Percentiles rank a stretch among this genome's conserved stretches.
These are phyloP conservation scores for Enteromius unitaeniatus DNA, from an alignment of 2,797 vertebrate genomes.

Conservation along the genomic window DNA sequence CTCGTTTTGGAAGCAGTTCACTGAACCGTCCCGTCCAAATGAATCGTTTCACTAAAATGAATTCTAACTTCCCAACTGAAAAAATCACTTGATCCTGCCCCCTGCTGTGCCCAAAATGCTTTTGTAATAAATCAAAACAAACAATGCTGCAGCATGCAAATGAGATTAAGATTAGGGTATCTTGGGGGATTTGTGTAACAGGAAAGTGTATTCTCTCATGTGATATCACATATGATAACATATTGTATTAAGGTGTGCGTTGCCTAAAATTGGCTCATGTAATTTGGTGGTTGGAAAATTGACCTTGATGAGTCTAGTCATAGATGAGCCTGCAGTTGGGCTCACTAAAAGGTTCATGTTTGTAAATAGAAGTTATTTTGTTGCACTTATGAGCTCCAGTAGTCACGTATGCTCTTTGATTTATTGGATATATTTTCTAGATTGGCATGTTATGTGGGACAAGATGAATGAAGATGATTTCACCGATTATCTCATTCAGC, in stretches of 20 bases:
- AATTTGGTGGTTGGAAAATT: neutral
- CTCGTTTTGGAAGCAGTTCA: neutral
- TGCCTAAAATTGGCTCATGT: too few relatives aligned
- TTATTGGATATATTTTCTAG: neutral
- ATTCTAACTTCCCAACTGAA: neutral
- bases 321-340: neutral
- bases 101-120: neutral
- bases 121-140: neutral
- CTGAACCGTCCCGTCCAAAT: neutral
- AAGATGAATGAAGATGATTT: neutral
- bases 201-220: neutral
- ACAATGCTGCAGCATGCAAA: neutral
- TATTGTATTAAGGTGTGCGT: conserved; percentile 6
- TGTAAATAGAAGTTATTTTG: neutral
- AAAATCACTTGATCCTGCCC: neutral
- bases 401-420: neutral
- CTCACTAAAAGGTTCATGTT: neutral
- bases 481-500: conserved; percentile 59
- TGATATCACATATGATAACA: neutral
- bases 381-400: neutral
- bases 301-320: conserved; percentile 1
- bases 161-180: neutral
- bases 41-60: conserved; percentile 4
- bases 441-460: neutral
- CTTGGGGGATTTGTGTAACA: neutral